Base-by-base conservation (phyloP, 2,888 invertebrate genomes). In the Drosophila siamana region DNA sequence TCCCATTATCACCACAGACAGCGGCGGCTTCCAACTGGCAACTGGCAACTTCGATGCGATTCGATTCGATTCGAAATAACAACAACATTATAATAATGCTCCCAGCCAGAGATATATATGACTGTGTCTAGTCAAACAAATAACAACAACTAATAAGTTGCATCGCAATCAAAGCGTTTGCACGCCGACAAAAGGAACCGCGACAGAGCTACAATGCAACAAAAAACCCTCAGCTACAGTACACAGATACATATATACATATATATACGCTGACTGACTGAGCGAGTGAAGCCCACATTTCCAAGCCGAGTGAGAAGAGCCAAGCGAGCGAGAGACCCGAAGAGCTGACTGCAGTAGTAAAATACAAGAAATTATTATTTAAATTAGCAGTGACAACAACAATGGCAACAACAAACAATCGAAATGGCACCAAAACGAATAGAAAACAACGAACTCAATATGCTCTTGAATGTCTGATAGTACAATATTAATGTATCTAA, bases 91-190 rank as follows among this genome's bases (percentile, higher is more conserved):
- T 82, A 66, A 80, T 74, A 80, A 77, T 66, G 67, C 55, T 46
- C 16, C 57, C 30, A 43, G 51, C 50, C 69, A 57, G 70, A 75
- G 70, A 75, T 84, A 82, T 89, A 89, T 89, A 78, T 66, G 89
- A 87, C 85, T 85, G 76, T 79, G 83, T 89, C 89, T 84, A 87
- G 89, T 86, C 89, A 87, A 89, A 87, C 89, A 89, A 89, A 87
- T 87, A 89, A 89, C 89, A 86, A 89, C 89, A 87, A 87, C 89
- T 89, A 91, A 89, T 89, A 89, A 81, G 80, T 85, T 84, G 77
- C 73, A 75, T 63, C 69, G 65, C 80, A 80, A 85, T 82, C 78
- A 88, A 78, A 88, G 83, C 87, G 68, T 69, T 63, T 38, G 70
- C 84, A 47, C 40, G 70, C 84, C 88, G 86, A 86, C 88, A 83